Conservation (phyloP, 1,140 invertebrate genomes). For the Helicoverpa armigera region DNA sequence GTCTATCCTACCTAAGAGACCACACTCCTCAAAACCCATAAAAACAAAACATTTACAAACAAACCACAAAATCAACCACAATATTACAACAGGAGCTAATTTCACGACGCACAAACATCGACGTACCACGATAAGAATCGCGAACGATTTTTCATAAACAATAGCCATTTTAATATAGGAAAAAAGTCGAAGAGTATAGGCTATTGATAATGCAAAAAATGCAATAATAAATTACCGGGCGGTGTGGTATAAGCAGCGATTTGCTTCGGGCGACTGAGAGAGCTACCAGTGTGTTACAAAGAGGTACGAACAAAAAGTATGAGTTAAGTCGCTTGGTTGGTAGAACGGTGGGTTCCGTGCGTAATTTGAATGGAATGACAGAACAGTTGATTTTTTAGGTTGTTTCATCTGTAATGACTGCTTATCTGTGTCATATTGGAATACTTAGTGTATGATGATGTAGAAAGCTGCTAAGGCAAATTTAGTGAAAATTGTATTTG, state of each 20-base stretch:
- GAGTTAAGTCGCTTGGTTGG: neutral
- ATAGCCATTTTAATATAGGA: constrained; percentile 84
- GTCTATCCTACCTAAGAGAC: neutral
- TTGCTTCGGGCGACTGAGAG: constrained; percentile 80
- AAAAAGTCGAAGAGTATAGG: constrained; percentile 73
- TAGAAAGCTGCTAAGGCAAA: too few species aligned
- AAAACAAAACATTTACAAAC: constrained; percentile 37
- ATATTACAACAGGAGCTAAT: constrained; percentile 41
- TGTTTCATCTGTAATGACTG: too few species aligned
- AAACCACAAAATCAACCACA: constrained; percentile 44
- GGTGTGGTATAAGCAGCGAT: constrained; percentile 84
- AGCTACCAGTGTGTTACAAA: constrained; percentile 80
- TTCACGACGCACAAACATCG: constrained; percentile 48
- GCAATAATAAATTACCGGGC: constrained; percentile 84
- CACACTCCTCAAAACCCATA: neutral
- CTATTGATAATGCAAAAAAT: constrained; percentile 87
- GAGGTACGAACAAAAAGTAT: constrained; percentile 54
- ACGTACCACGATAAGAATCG: constrained; percentile 72
- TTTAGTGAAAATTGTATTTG: too few species aligned
- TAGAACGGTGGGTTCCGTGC: constrained; percentile 14
- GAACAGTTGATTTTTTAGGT: neutral
- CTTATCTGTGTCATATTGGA: too few species aligned
- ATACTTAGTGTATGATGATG: too few species aligned
- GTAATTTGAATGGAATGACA: neutral
- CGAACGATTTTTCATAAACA: constrained; percentile 84